Conservation (phyloP, 2,113 vertebrate species). For the Siniperca knerii region DNA sequence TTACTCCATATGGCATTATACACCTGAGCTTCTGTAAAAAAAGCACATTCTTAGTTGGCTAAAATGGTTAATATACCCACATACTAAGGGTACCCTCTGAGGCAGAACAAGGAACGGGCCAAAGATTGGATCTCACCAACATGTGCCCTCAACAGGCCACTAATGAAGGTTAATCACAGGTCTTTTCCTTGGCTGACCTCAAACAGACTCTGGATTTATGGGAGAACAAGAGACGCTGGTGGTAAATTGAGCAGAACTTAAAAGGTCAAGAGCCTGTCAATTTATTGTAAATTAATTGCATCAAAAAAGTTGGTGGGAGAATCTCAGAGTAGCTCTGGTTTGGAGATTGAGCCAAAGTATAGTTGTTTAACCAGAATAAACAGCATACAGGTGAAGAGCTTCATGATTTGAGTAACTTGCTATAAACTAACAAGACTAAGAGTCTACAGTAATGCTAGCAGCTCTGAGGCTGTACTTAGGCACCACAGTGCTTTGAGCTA, state of each 20-base stretch:
- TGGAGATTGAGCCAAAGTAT: neutral
- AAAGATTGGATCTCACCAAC: conserved; percentile 77
- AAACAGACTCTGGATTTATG: conserved; percentile 77
- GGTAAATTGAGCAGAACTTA: conserved; percentile 68
- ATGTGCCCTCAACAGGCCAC: conserved; percentile 77
- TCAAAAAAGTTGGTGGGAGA: conserved; percentile 20
- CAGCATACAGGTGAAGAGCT: conserved; percentile 4
- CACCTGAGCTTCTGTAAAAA: neutral
- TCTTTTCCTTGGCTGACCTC: conserved; percentile 75
- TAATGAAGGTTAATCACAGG: conserved; percentile 77
- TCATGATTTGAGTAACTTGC: neutral
- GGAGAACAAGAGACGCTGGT: conserved; percentile 51
- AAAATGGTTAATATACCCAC: conserved; percentile 17
- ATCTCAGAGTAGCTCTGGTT: conserved; percentile 5
- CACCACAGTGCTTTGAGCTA: neutral
- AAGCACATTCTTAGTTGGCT: neutral
- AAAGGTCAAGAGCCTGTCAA: conserved; percentile 46
- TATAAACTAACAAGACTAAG: neutral
- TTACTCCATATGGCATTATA: neutral
- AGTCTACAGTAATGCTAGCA: neutral
- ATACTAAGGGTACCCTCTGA: conserved; percentile 48
- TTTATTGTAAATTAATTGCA: conserved; percentile 51
- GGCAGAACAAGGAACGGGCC: conserved; percentile 52
- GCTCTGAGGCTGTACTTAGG: neutral
- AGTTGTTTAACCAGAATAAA: conserved; percentile 4